Evolutionary conservation across 2,888 invertebrate genomes (phyloP).

Genomic region (Luperina nickerlii): DNA sequence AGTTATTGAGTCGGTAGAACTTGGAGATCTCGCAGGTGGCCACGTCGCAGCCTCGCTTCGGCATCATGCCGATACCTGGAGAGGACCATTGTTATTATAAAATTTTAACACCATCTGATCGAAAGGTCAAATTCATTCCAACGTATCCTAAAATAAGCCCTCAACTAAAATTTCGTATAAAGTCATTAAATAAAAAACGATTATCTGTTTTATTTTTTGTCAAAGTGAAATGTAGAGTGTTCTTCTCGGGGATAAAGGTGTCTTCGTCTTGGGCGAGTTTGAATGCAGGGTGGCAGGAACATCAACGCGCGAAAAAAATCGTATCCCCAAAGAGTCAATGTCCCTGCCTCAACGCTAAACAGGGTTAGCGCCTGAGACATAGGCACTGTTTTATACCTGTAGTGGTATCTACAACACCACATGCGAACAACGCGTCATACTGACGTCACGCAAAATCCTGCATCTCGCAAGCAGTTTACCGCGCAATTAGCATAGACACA

Average conservation of each 20-base stretch:
- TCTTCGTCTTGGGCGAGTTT: not conserved
- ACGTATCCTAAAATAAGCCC: not conserved
- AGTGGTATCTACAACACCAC: no score
- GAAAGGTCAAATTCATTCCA: no score
- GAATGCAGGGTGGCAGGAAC: no score
- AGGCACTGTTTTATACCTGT: not conserved
- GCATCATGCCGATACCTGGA: constrained; percentile 97
- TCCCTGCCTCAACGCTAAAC: no score
- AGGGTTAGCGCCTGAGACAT: not conserved
- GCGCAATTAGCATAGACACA: no score
- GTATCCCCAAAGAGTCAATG: no score
- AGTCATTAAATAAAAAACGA: not conserved
- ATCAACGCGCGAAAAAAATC: no score
- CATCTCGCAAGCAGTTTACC: no score
- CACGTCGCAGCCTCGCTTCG: constrained; percentile 98
- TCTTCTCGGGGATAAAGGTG: not conserved
- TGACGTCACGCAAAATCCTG: no score
- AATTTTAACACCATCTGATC: not conserved
- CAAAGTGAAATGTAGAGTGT: not conserved
- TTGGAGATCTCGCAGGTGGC: constrained; percentile 98
- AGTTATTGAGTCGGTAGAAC: constrained; percentile 98
- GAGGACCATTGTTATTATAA: not conserved
- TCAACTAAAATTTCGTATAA: not conserved
- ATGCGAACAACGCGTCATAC: no score
- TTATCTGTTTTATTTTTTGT: not conserved